Evolutionary conservation across 2,888 invertebrate species (phyloP).

Genomic region (Hypsopygia costalis): DNA sequence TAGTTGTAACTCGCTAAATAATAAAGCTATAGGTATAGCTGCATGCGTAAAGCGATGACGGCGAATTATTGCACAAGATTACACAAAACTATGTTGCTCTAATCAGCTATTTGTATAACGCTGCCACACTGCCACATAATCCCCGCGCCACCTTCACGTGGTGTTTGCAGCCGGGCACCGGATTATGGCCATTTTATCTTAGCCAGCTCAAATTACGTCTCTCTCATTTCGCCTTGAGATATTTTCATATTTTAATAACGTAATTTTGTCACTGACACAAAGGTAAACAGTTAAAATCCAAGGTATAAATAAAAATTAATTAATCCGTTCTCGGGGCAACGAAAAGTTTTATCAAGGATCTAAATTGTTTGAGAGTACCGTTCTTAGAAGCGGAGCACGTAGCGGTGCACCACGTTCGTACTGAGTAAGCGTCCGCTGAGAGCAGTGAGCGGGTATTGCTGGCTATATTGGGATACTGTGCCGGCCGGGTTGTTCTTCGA

Average conservation of each 20-base stretch:
- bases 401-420: neutral
- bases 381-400: neutral
- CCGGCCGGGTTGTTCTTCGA: too few species aligned
- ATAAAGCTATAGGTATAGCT: too few species aligned
- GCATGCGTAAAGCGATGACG: too few species aligned
- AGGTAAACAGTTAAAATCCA: neutral
- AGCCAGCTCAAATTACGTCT: neutral
- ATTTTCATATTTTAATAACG: neutral
- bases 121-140: too few species aligned
- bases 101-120: too few species aligned
- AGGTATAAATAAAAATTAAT: neutral
- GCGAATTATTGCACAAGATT: too few species aligned
- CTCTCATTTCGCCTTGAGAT: neutral
- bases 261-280: neutral
- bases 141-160: too few species aligned
- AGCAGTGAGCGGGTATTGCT: neutral
- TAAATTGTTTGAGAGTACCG: neutral
- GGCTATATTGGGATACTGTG: too few species aligned
- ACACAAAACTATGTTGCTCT: too few species aligned
- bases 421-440: neutral
- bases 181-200: too few species aligned
- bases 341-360: neutral
- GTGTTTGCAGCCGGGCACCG: too few species aligned
- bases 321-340: neutral
- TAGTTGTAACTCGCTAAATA: too few species aligned